These are phyloP conservation scores for Atta colombica DNA, from an alignment of 1,140 invertebrate genomes.

Conservation along the genomic window DNA sequence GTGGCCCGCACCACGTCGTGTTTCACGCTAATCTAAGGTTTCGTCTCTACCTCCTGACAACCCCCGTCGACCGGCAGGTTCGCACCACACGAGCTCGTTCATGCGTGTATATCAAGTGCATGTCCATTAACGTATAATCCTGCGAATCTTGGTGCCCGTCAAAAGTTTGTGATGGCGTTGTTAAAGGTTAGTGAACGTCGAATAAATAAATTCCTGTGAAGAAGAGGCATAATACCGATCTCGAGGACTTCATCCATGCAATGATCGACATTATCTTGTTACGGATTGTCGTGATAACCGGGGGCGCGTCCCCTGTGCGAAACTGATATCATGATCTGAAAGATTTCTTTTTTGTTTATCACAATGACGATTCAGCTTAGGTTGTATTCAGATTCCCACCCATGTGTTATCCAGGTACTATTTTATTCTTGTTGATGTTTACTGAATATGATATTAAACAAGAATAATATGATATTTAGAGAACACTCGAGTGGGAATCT, in stretches of 20 bases:
- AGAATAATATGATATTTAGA: too few relatives aligned
- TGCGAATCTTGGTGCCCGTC: constrained; percentile 71
- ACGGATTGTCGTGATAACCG: background rate
- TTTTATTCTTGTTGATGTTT: too few relatives aligned
- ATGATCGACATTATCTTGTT: background rate
- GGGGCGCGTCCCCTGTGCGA: background rate
- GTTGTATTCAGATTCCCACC: too few relatives aligned
- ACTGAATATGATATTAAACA: too few relatives aligned
- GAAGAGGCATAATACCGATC: background rate
- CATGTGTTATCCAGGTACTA: too few relatives aligned
- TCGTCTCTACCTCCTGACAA: background rate
- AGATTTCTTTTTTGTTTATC: constrained; percentile 3
- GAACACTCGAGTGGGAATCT: too few relatives aligned
- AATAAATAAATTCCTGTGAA: constrained; percentile 71
- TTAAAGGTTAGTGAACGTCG: constrained; percentile 83
- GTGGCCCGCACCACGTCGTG: background rate
- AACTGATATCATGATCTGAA: background rate
- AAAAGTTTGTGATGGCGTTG: constrained; percentile 82
- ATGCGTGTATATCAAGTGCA: background rate
- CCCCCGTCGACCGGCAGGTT: background rate
- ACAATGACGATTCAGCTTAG: background rate
- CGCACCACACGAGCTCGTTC: background rate
- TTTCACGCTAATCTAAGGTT: background rate
- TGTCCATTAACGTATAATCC: constrained; percentile 62
- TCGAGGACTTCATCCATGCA: background rate